Percentiles rank a stretch among this genome's conserved stretches.
Conservation (phyloP, 2,888 invertebrate genomes). For the Apotomis capreana region DNA sequence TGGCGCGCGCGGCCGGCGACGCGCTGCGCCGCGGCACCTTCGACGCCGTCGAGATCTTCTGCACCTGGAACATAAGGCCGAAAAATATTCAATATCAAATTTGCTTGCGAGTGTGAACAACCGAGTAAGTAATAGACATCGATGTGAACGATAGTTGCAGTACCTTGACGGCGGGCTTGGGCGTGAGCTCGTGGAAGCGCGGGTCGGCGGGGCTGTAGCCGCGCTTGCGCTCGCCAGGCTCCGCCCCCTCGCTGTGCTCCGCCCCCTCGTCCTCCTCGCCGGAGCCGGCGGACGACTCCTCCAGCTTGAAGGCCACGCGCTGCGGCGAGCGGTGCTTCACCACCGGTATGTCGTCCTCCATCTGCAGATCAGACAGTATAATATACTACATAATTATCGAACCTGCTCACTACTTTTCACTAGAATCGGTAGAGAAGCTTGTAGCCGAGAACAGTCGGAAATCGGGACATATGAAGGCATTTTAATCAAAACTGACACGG, state of each 20-base stretch:
- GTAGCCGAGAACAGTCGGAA: no score
- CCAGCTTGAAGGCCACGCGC: slow-evolving; percentile 42
- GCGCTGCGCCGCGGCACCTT: slow-evolving; percentile 1
- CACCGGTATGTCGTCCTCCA: not conserved
- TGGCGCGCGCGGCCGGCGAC: not conserved
- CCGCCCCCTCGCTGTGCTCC: not conserved
- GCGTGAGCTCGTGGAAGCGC: slow-evolving; percentile 56
- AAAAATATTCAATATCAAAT: no score
- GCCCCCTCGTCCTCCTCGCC: not conserved
- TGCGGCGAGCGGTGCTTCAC: not conserved
- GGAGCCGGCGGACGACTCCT: slow-evolving; percentile 43
- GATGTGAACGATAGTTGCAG: not conserved
- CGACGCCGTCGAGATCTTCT: slow-evolving; percentile 59
- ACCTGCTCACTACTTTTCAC: no score
- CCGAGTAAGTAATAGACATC: no score
- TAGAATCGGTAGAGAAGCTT: no score
- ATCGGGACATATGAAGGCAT: no score
- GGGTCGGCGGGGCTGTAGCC: not conserved
- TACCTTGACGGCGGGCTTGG: slow-evolving; percentile 61
- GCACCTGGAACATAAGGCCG: slow-evolving; percentile 47
- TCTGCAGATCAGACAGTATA: not conserved
- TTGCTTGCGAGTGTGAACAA: no score
- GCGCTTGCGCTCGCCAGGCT: not conserved
- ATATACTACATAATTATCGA: no score
- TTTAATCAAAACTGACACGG: no score